Evolutionary conservation across 2,888 invertebrate genomes (phyloP).

Genomic region (Cerastis rubricosa): DNA sequence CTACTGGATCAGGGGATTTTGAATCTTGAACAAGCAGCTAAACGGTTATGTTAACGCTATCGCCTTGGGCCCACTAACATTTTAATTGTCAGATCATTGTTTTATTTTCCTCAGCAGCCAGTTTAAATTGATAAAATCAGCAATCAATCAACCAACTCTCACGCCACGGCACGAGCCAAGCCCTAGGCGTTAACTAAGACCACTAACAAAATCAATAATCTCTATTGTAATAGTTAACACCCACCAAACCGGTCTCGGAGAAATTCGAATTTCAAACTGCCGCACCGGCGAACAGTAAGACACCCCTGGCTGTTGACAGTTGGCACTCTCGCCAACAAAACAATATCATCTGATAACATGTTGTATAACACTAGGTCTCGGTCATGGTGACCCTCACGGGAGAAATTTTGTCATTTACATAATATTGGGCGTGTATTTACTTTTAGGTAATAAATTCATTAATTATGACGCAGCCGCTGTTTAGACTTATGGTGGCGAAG

Average conservation of each 20-base stretch:
- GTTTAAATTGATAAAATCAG: conserved; percentile 46
- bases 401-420: conserved; percentile 71
- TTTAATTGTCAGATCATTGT: not conserved
- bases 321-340: conserved; percentile 83
- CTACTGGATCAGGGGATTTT: not conserved
- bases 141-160: conserved; percentile 1
- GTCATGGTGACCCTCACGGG: conserved; percentile 78
- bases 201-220: conserved; percentile 54
- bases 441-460: conserved; percentile 44
- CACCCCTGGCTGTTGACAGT: conserved; percentile 79
- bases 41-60: not conserved
- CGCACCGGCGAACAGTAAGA: conserved; percentile 66
- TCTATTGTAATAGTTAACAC: conserved; percentile 51
- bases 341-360: conserved; percentile 65
- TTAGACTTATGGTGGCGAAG: conserved; percentile 15
- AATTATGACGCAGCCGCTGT: conserved; percentile 41
- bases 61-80: conserved; percentile 9
- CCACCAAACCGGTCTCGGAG: conserved; percentile 79
- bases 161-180: conserved; percentile 31
- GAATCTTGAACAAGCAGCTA: not conserved
- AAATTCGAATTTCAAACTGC: conserved; percentile 78
- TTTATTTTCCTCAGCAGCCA: conserved; percentile 22
- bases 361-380: conserved; percentile 84
- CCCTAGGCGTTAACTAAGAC: conserved; percentile 39
- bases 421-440: conserved; percentile 62